Evolutionary conservation across 2,797 vertebrate species (phyloP).

Genomic region (Cyclopterus lumpus): DNA sequence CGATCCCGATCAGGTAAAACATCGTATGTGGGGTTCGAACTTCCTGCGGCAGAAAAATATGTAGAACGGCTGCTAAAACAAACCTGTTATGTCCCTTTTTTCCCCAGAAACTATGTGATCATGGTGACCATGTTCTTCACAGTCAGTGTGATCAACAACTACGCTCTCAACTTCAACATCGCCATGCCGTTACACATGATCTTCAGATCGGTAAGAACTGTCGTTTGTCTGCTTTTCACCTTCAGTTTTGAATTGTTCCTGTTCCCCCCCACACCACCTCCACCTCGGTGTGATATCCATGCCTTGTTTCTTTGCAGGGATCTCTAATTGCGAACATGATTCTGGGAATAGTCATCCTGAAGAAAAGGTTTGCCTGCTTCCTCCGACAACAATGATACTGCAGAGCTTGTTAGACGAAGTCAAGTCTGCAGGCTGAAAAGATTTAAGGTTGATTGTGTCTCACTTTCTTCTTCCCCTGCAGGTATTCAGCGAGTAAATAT

Average conservation of each 20-base stretch:
- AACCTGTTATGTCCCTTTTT: not conserved
- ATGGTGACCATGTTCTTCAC: constrained; percentile 99
- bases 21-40: not conserved
- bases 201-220: constrained; percentile 93
- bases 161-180: constrained; percentile 96
- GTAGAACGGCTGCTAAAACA: not conserved
- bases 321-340: constrained; percentile 98
- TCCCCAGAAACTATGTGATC: constrained; percentile 88
- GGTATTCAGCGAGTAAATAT: constrained; percentile 92
- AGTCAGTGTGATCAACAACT: constrained; percentile 97
- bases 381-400: not conserved
- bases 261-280: not conserved
- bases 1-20: constrained; percentile 90
- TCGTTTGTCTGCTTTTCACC: not conserved
- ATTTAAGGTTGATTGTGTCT: not conserved
- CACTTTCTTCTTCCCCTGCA: constrained; percentile 68
- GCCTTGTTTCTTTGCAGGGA: constrained; percentile 82
- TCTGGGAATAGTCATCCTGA: constrained; percentile 94
- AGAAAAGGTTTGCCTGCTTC: constrained; percentile 89
- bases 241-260: not conserved
- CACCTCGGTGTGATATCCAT: not conserved
- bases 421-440: not conserved
- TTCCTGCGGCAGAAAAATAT: not conserved
- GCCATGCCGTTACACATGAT: constrained; percentile 99
- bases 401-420: not conserved